Evolutionary conservation across 2,888 invertebrate genomes (phyloP), one percentile per base, ranked within the genome.

Genomic region (Limenitis camilla): DNA sequence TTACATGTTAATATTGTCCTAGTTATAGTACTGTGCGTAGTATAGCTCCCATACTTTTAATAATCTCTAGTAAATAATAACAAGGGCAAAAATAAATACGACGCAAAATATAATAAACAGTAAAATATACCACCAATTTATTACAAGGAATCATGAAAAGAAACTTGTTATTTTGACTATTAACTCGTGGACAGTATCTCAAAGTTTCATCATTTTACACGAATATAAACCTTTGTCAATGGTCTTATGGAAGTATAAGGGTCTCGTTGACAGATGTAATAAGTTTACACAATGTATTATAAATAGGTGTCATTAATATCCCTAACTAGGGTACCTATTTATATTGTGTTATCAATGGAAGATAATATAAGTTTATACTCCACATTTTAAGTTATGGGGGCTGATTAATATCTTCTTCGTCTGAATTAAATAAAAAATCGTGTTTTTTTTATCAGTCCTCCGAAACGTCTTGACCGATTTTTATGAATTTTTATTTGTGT

Each of bases 171-270:
- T 60, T 61, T 66, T 68, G 63, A 71, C 62, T 65, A 75, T 77
- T 74, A 72, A 69, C 68, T 71, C 42, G 50, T 59, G 65, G 68
- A 71, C 74, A 71, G 64, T 76, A 76, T 77, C 75, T 76, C 56
- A 61, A 65, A 62, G 63, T 65, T 73, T 61, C 60, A 67, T 71
- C 66, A 66, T 60, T 55, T 10, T n/a, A 36, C 42, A 53, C 31
- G 11, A 27, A 53, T 35, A 39, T 48, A 40, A 50, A 9, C 6
- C 8, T 6, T 10, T 32, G 11, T 6, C 19, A 50, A 33, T 41
- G 41, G 35, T 27, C 7, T 35, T 29, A 40, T 42, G 40, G 11
- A 9, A 30, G 30, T 44, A 52, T 54, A 49, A 46, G 42, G 32
- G 41, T 56, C 51, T 45, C 60, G 66, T 57, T 66, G 66, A 68